Conservation (phyloP, 92 coral and sea anemone genomes). For the Paramuricea clavata region DNA sequence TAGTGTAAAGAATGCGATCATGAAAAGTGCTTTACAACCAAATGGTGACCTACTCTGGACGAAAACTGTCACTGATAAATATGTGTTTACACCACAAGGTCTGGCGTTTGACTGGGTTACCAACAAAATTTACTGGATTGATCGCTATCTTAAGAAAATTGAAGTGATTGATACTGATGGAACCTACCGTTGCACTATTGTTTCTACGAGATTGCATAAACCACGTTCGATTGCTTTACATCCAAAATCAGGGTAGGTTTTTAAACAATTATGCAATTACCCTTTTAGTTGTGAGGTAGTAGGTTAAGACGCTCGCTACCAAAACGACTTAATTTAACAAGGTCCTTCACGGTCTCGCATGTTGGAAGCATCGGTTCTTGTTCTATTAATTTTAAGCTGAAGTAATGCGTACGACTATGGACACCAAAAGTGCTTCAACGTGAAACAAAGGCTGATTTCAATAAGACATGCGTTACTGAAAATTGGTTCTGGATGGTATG, state of each 20-base stretch:
- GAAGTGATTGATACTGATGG: slow-evolving; percentile 91
- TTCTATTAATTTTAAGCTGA: too few relatives aligned
- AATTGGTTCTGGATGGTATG: too few relatives aligned
- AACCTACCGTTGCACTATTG: slow-evolving; percentile 70
- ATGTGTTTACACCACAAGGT: slow-evolving; percentile 56
- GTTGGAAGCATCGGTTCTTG: too few relatives aligned
- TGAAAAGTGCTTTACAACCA: slow-evolving; percentile 21
- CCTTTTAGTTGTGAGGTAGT: too few relatives aligned
- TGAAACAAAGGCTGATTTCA: too few relatives aligned
- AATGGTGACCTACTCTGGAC: slow-evolving; percentile 29
- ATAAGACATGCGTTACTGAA: too few relatives aligned
- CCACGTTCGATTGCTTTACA: slow-evolving; percentile 91
- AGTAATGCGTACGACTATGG: too few relatives aligned
- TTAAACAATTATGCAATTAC: background rate
- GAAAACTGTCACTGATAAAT: background rate
- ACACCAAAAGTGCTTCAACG: background rate
- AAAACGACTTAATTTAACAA: too few relatives aligned
- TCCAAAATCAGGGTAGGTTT: slow-evolving; percentile 74
- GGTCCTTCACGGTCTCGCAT: too few relatives aligned
- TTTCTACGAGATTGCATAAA: slow-evolving; percentile 50
- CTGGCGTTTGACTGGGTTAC: slow-evolving; percentile 89
- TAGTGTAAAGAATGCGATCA: slow-evolving; percentile 50
- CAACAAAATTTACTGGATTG: slow-evolving; percentile 93
- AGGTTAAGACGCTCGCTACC: too few relatives aligned
- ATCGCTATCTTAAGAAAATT: slow-evolving; percentile 74